Percentiles rank a stretch among this genome's conserved stretches.
Conservation (phyloP, 2,113 vertebrate species). For the Isichthys henryi region DNA sequence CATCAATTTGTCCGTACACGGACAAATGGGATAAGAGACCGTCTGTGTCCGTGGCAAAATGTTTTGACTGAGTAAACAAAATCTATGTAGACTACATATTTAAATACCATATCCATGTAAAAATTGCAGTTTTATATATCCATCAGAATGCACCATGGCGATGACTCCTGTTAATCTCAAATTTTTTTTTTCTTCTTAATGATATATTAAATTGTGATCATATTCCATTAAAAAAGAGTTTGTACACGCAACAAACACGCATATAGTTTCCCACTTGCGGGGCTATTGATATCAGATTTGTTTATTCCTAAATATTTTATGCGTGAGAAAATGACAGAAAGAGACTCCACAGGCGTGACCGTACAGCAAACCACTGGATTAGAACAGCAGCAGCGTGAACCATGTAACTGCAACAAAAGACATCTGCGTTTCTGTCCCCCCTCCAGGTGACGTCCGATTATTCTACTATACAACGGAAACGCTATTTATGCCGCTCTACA, state of each 20-base stretch:
- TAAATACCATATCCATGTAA: not conserved
- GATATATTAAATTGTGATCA: not conserved
- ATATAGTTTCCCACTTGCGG: not conserved
- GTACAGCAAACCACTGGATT: not conserved
- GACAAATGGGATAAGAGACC: not conserved
- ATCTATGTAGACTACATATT: not conserved
- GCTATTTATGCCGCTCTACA: not conserved
- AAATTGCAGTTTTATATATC: not conserved
- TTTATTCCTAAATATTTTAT: not conserved
- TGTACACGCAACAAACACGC: not conserved
- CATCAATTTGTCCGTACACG: not conserved
- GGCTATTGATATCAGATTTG: not conserved
- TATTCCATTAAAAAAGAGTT: not conserved
- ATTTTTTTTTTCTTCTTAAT: not conserved
- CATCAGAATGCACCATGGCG: not conserved
- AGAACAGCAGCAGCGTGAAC: not conserved
- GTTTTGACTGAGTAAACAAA: not conserved
- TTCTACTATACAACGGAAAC: not conserved
- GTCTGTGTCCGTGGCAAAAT: not conserved
- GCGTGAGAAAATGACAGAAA: not conserved
- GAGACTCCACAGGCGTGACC: not conserved
- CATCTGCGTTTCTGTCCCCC: not conserved
- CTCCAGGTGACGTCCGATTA: slow-evolving; percentile 5
- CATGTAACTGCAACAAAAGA: not conserved
- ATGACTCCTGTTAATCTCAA: not conserved